These are phyloP conservation scores for Hydropsyche tenuis DNA, from an alignment of 1,140 invertebrate species.

Conservation along the genomic window DNA sequence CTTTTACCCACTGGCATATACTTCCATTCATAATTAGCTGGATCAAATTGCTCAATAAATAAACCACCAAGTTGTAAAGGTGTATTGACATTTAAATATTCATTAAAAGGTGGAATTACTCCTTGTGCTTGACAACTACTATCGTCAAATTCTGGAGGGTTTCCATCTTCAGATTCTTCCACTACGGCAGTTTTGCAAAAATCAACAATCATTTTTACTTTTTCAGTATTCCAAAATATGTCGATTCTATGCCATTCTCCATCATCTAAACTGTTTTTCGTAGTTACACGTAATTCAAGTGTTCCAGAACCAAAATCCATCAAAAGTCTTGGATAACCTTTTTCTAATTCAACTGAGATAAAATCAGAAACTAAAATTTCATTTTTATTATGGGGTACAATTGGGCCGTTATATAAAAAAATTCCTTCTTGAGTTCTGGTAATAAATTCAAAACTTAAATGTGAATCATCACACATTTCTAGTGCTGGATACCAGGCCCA, in stretches of 20 bases:
- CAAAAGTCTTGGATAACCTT: constrained; percentile 69
- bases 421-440: constrained; percentile 69
- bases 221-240: constrained; percentile 70
- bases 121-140: constrained; percentile 67
- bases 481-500: constrained; percentile 74
- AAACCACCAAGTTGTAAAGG: constrained; percentile 73
- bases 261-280: constrained; percentile 66
- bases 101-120: constrained; percentile 70
- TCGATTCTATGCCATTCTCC: constrained; percentile 75
- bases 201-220: constrained; percentile 70
- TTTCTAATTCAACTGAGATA: constrained; percentile 69
- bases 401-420: constrained; percentile 75
- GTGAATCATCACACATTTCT: constrained; percentile 71
- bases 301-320: constrained; percentile 75
- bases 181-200: constrained; percentile 65
- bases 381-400: constrained; percentile 64
- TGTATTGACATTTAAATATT: constrained; percentile 73
- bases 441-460: constrained; percentile 74
- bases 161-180: constrained; percentile 65
- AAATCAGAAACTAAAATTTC: constrained; percentile 68
- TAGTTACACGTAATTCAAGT: constrained; percentile 66
- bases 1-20: constrained; percentile 63
- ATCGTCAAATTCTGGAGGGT: constrained; percentile 64
- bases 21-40: constrained; percentile 61
- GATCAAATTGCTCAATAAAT: constrained; percentile 63